Base-by-base conservation (phyloP, 2,797 vertebrate species). In the Nannoperca australis region DNA sequence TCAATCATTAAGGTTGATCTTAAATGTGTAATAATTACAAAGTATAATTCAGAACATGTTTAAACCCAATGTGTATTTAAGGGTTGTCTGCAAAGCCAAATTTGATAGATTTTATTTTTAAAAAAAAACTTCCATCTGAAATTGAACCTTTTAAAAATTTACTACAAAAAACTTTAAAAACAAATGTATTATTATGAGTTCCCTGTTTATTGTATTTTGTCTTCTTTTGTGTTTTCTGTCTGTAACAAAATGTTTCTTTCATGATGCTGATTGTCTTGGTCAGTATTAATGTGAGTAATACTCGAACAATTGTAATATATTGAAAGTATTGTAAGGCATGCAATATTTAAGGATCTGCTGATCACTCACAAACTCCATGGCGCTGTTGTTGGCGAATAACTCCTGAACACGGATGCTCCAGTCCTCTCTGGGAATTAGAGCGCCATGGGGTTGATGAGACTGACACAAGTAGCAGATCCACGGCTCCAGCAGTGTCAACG, bases 391-490 rank as follows among this genome's bases (percentile, higher is more conserved):
- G 84, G 95, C 96, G 78, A 99, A 99, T 38, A 97, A 92, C 63
- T 95, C 93, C 94, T 98, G 97, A 34, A 99, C 94, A 0, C 96
- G 95, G 0, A 94, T 34, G 66, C 94, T 97, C 97, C 98, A 99
- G 94, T 99, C 97, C 36, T 94, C 87, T 40, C 98, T 89, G 54
- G 96, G 96, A 40, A 93, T 88, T 76, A 99, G 91, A 17, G 95
- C 74, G 0, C 97, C 96, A 0, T 95, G 94, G 47, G 92, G 88
- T 10, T 65, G 78, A 70, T 94, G 94, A 0, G 96, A 95, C 70
- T 96, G 95, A 76, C 98, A 99, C 93, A 98, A 88, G 93, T 95
- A 99, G 90, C 98, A 99, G 92, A 96, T 96, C 98, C 97, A 99
- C 6, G 97, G 97, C 61, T 99, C 98, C 74, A 96, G 70, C n/a